Percentiles rank a stretch among this genome's conserved stretches.
Evolutionary conservation across 2,113 vertebrate species (phyloP).

Genomic region (Hirundichthys speculiger): DNA sequence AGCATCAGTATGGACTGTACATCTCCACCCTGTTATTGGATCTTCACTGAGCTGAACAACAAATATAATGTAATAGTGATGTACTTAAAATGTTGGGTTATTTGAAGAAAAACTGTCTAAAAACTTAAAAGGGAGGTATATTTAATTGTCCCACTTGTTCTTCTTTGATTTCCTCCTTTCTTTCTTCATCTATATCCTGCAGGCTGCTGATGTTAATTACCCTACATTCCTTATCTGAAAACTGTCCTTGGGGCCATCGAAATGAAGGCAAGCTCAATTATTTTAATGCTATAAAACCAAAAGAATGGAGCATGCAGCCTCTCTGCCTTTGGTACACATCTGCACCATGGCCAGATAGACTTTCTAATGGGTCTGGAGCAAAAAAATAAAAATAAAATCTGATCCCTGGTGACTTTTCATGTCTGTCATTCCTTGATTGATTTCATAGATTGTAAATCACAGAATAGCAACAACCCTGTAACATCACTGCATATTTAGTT

Average conservation of each 20-base stretch:
- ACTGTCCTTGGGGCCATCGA: slow-evolving; percentile 44
- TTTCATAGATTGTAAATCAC: background rate
- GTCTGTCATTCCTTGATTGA: background rate
- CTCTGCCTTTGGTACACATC: slow-evolving; percentile 18
- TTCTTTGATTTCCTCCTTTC: slow-evolving; percentile 9
- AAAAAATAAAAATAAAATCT: too few relatives aligned
- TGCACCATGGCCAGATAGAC: background rate
- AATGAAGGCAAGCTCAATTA: slow-evolving; percentile 61
- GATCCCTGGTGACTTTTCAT: background rate
- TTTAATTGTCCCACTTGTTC: slow-evolving; percentile 13
- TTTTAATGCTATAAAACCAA: slow-evolving; percentile 17
- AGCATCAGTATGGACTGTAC: background rate
- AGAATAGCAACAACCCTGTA: background rate
- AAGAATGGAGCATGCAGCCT: slow-evolving; percentile 25
- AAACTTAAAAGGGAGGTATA: slow-evolving; percentile 19
- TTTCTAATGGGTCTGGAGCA: background rate
- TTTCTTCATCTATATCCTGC: slow-evolving; percentile 46
- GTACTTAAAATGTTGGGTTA: background rate
- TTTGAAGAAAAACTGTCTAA: background rate
- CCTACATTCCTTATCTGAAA: slow-evolving; percentile 69
- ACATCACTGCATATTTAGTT: background rate
- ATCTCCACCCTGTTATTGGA: background rate
- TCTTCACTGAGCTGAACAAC: background rate
- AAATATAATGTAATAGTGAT: background rate
- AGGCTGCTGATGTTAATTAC: slow-evolving; percentile 64